These are phyloP conservation scores for Heteronetta atricapilla DNA, from an alignment of 2,113 vertebrate species.

Conservation along the genomic window DNA sequence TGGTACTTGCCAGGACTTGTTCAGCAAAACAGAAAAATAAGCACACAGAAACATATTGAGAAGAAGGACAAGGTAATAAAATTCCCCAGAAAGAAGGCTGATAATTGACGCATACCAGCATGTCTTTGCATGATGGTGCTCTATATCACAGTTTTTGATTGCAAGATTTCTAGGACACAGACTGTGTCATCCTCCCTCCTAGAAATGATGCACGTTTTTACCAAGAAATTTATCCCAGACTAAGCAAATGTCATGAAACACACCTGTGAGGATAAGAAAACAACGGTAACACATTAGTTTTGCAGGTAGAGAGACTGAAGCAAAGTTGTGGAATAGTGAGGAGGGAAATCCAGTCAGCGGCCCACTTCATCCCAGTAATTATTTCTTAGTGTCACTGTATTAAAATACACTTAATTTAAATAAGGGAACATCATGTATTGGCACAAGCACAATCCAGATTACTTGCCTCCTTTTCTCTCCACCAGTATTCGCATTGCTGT, in stretches of 20 bases:
- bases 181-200: background rate
- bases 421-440: background rate
- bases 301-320: background rate
- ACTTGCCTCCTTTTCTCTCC: background rate
- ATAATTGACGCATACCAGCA: background rate
- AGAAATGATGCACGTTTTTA: background rate
- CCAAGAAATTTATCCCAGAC: background rate
- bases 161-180: background rate
- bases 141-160: background rate
- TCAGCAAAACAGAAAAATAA: conserved; percentile 16
- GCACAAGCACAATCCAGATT: background rate
- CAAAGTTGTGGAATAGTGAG: background rate
- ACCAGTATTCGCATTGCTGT: fast-evolving
- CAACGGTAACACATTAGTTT: background rate
- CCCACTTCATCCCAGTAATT: background rate
- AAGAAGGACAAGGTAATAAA: background rate
- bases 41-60: background rate
- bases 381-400: background rate
- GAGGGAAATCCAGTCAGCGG: background rate
- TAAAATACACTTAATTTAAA: background rate
- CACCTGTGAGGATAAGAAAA: background rate
- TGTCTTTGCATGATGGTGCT: background rate
- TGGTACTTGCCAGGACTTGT: conserved; percentile 9
- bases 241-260: background rate
- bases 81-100: background rate